phyloP scores from a whole-genome alignment of 2,113 vertebrate species.

The Accipiter virgatus region DNA sequence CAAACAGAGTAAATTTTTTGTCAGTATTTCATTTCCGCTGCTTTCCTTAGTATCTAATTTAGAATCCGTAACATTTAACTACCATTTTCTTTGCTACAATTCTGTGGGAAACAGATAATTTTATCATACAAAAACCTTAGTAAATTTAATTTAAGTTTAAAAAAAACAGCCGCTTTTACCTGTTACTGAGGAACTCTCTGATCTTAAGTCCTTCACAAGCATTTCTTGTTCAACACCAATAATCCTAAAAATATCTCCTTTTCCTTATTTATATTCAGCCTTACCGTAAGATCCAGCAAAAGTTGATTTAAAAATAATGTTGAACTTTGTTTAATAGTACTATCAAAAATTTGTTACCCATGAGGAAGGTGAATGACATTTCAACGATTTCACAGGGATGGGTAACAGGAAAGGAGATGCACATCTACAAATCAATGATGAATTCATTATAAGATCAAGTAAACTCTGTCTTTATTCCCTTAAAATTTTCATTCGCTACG shows the following conservation, averaged over 20 bases:
- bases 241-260: not conserved
- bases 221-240: not conserved
- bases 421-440: not conserved
- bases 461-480: not conserved
- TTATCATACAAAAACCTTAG: not conserved
- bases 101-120: constrained; percentile 6
- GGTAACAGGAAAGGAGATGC: not conserved
- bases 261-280: not conserved
- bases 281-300: not conserved
- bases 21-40: not conserved
- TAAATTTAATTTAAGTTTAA: constrained; percentile 21
- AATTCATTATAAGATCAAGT: not conserved
- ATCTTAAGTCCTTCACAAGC: not conserved
- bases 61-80: constrained; percentile 8
- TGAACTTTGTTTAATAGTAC: not conserved
- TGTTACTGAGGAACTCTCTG: not conserved
- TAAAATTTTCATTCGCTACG: not conserved
- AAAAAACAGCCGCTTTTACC: not conserved
- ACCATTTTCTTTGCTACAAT: not conserved
- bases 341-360: not conserved
- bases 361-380: not conserved
- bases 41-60: not conserved
- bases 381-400: not conserved
- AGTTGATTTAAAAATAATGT: not conserved
- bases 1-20: not conserved